Conservation (phyloP, 1,140 invertebrate genomes). For the Drosophila quadrilineata region DNA sequence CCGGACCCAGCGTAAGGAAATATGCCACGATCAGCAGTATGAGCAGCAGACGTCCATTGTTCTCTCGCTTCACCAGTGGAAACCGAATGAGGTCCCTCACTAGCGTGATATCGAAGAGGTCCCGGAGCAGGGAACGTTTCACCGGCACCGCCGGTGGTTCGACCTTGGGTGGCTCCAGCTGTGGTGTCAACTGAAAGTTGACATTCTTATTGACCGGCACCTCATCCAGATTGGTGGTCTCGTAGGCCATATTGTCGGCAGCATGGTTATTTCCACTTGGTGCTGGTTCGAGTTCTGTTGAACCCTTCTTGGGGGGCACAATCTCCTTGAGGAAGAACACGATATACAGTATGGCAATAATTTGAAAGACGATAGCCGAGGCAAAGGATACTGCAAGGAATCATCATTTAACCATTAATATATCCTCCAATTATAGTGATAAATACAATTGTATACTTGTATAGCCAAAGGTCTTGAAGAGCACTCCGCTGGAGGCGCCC, state of each 20-base stretch:
- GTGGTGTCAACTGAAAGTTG: constrained; percentile 61
- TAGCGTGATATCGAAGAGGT: constrained; percentile 78
- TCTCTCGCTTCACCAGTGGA: constrained; percentile 62
- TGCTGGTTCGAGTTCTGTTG: constrained; percentile 22
- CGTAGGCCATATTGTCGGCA: constrained; percentile 68
- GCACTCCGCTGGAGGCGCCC: constrained; percentile 62
- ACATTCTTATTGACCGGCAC: constrained; percentile 63
- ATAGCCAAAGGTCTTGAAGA: constrained; percentile 69
- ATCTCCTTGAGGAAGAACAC: constrained; percentile 75
- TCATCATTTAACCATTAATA: not conserved
- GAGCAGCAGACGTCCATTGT: constrained; percentile 63
- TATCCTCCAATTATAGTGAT: not conserved
- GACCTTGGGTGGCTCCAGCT: constrained; percentile 50
- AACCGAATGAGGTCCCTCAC: constrained; percentile 69
- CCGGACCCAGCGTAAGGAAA: constrained; percentile 70
- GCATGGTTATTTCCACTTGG: constrained; percentile 20
- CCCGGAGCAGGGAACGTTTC: constrained; percentile 40
- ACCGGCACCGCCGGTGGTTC: constrained; percentile 31
- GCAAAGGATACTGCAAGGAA: constrained; percentile 62
- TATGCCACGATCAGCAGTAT: constrained; percentile 67
- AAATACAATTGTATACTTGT: constrained; percentile 39
- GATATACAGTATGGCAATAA: constrained; percentile 73
- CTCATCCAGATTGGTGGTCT: constrained; percentile 59
- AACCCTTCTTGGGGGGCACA: constrained; percentile 33
- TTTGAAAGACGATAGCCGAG: constrained; percentile 58